These are phyloP conservation scores for Zosterops pallidus DNA, from an alignment of 2,113 vertebrate genomes.

Conservation along the genomic window DNA sequence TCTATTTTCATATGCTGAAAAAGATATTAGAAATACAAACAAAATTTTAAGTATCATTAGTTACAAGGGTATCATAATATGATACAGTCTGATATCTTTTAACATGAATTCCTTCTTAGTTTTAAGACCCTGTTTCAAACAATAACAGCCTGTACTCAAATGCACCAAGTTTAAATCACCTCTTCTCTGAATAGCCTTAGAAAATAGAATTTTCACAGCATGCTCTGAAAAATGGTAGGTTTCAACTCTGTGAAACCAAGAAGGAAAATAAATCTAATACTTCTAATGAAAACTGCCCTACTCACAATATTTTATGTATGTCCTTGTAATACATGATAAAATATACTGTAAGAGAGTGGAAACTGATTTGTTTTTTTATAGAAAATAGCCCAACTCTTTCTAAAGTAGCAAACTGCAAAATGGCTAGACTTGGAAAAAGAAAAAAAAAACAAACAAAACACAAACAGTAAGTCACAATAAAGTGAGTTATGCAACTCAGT, in stretches of 20 bases:
- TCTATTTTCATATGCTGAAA: neutral
- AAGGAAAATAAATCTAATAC: neutral
- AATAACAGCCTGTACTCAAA: neutral
- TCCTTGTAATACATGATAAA: neutral
- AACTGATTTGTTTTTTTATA: neutral
- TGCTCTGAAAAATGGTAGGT: neutral
- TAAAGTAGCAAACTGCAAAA: neutral
- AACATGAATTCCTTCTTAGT: neutral
- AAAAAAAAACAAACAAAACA: neutral
- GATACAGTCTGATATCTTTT: neutral
- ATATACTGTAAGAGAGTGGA: neutral
- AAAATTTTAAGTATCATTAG: neutral
- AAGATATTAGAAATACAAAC: neutral
- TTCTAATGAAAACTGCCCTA: neutral
- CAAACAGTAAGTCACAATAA: neutral
- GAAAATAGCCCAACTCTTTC: neutral
- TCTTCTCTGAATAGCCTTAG: neutral
- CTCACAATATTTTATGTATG: neutral
- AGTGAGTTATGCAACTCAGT: neutral
- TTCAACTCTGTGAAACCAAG: neutral
- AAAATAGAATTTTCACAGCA: constrained; percentile 25
- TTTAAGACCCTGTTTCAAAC: neutral
- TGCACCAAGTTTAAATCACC: neutral
- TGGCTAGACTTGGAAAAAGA: neutral
- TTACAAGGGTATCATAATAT: neutral